Conservation (phyloP, 2,888 invertebrate genomes). For the Lasioglossum leucozonium region DNA sequence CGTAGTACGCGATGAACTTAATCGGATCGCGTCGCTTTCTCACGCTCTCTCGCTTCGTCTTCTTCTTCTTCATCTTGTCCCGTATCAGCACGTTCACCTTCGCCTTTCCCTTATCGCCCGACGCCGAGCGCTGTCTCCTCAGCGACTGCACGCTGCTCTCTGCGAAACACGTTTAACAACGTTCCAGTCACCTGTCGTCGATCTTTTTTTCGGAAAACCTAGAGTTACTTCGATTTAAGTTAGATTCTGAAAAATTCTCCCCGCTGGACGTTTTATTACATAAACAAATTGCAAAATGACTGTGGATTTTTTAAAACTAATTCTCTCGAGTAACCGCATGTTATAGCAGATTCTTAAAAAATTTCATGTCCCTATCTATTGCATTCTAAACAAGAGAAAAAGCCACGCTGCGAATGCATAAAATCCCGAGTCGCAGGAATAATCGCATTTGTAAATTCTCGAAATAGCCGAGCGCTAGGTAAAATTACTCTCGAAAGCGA, state of each 20-base stretch:
- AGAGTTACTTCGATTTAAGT: background rate
- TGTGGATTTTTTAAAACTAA: no score
- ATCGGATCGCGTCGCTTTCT: constrained; percentile 55
- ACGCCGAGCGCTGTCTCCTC: constrained; percentile 29
- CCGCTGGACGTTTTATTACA: background rate
- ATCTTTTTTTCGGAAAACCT: background rate
- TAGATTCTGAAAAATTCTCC: background rate
- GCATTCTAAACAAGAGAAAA: background rate
- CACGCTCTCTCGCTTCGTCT: background rate
- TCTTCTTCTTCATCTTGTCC: constrained; percentile 58
- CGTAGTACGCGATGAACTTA: constrained; percentile 74
- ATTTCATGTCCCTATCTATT: no score
- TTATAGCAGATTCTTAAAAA: no score
- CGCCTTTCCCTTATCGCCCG: constrained; percentile 40
- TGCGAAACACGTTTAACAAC: constrained; percentile 6
- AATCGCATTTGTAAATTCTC: constrained; percentile 2
- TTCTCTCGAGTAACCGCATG: no score
- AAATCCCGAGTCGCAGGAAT: background rate
- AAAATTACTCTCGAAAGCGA: background rate
- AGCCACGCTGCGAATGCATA: background rate
- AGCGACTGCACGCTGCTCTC: background rate
- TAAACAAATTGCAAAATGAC: background rate
- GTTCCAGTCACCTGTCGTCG: background rate
- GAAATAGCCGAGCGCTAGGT: background rate
- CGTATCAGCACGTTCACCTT: constrained; percentile 68